Percentiles rank a stretch among this genome's conserved stretches.
Conservation (phyloP, 2,797 vertebrate genomes). For the Microchirus variegatus region DNA sequence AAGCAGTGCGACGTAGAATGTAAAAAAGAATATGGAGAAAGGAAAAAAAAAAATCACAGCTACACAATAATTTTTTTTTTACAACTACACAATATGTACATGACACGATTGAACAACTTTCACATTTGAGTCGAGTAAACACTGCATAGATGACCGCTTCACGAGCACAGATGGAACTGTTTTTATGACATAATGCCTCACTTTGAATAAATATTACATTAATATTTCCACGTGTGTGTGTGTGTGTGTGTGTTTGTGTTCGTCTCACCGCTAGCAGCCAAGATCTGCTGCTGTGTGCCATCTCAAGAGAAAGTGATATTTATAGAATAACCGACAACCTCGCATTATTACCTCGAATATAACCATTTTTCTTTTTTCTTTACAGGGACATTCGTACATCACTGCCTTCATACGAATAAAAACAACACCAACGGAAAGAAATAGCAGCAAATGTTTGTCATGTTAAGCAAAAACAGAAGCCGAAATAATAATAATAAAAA, state of each 20-base stretch:
- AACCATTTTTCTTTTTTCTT: background rate
- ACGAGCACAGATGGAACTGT: constrained; percentile 70
- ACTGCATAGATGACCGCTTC: constrained; percentile 79
- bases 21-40: constrained; percentile 54
- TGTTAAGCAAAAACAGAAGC: constrained; percentile 56
- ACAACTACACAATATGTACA: constrained; percentile 73
- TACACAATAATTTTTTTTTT: constrained; percentile 37
- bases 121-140: constrained; percentile 77
- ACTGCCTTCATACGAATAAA: constrained; percentile 21
- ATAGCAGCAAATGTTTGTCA: constrained; percentile 61
- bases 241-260: too few species aligned
- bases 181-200: constrained; percentile 61
- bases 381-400: constrained; percentile 23
- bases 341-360: too few species aligned
- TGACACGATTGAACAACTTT: constrained; percentile 67
- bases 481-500: constrained; percentile 18
- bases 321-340: constrained; percentile 7
- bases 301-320: constrained; percentile 27
- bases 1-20: constrained; percentile 58
- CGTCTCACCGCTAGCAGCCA: constrained; percentile 33
- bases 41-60: constrained; percentile 40
- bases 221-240: constrained; percentile 65
- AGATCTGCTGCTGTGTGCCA: constrained; percentile 17
- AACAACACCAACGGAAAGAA: constrained; percentile 33
- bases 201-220: constrained; percentile 76